Evolutionary conservation across 2,888 invertebrate genomes (phyloP).

Genomic region (Frankliniella fusca): DNA sequence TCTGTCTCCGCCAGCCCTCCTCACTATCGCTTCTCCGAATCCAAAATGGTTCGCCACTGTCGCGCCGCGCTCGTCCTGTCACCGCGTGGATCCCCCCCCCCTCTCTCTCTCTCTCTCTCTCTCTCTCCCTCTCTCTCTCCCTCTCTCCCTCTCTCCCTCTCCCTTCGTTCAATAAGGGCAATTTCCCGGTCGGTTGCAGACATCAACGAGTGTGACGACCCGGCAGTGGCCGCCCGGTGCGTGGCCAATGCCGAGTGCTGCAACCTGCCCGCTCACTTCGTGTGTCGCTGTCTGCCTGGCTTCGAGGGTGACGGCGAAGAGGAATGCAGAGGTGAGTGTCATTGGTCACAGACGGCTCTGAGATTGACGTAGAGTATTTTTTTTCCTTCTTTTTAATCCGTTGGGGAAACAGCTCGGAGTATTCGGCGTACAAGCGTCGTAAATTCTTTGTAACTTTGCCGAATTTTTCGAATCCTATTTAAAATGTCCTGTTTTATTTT

Average conservation of each 20-base stretch:
- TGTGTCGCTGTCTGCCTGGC: conserved; percentile 88
- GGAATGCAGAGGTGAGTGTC: conserved; percentile 67
- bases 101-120: conserved; percentile 8
- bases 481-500: too few species aligned
- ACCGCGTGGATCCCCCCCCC: not conserved
- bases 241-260: conserved; percentile 91
- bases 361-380: too few species aligned
- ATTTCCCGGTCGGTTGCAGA: conserved; percentile 53
- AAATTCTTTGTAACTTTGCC: too few species aligned
- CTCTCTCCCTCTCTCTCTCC: conserved; percentile 25
- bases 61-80: not conserved
- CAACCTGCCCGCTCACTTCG: conserved; percentile 88
- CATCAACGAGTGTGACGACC: conserved; percentile 92
- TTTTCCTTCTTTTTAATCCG: too few species aligned
- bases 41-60: too few species aligned
- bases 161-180: conserved; percentile 25
- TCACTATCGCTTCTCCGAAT: too few species aligned
- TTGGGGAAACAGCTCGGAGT: not conserved
- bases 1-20: too few species aligned
- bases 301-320: conserved; percentile 88
- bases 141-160: conserved; percentile 27
- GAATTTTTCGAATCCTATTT: too few species aligned
- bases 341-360: not conserved
- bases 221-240: conserved; percentile 75
- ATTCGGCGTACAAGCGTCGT: too few species aligned